Conservation (phyloP, 2,797 vertebrate species). For the Acanthiza pusilla region DNA sequence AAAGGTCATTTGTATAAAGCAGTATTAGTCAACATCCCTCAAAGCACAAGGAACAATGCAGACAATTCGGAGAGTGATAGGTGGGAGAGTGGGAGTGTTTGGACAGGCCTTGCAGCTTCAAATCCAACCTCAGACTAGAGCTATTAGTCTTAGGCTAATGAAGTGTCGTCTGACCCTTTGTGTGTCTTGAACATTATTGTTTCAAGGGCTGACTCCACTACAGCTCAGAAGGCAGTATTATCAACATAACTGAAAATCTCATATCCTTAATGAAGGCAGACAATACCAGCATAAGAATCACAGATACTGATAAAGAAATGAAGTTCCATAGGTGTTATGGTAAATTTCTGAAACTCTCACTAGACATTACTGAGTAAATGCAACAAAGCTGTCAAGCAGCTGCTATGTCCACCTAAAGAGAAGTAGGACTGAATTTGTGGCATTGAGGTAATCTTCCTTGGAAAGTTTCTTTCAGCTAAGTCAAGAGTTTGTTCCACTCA, state of each 20-base stretch:
- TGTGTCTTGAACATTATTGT: not conserved
- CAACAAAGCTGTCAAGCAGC: not conserved
- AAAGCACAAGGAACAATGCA: not conserved
- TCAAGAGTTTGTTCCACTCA: not conserved
- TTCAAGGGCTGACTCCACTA: not conserved
- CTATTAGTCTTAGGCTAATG: not conserved
- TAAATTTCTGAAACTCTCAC: not conserved
- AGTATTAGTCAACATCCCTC: not conserved
- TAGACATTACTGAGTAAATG: not conserved
- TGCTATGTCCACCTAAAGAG: not conserved
- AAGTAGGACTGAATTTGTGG: not conserved
- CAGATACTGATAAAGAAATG: not conserved
- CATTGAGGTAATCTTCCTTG: not conserved
- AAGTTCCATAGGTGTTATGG: not conserved
- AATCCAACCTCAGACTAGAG: not conserved
- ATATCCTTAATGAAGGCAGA: not conserved
- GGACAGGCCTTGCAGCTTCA: not conserved
- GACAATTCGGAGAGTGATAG: not conserved
- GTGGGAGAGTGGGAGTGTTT: not conserved
- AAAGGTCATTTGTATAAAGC: not conserved
- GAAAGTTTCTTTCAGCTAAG: not conserved
- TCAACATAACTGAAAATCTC: not conserved
- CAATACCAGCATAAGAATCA: not conserved
- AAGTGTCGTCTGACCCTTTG: not conserved
- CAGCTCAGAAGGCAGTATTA: not conserved